Conservation (phyloP, 2,888 invertebrate genomes). For the Phlogophora meticulosa region DNA sequence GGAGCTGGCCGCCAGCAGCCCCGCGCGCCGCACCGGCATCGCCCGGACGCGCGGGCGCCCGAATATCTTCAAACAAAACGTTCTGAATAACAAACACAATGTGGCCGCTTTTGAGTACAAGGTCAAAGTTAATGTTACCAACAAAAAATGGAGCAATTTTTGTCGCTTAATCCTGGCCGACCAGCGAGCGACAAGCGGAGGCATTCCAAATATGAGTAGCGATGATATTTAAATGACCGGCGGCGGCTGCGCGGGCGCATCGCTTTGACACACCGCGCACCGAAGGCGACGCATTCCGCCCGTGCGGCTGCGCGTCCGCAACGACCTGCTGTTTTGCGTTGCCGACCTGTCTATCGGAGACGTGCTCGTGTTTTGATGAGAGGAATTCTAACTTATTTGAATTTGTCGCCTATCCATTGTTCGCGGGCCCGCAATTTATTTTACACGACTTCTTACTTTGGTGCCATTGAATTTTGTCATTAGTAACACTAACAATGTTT, state of each 20-base stretch:
- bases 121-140: conserved; percentile 62
- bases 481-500: neutral
- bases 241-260: conserved; percentile 62
- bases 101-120: conserved; percentile 45
- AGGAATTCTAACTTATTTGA: conserved; percentile 37
- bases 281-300: conserved; percentile 61
- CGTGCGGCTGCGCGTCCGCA: conserved; percentile 35
- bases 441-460: neutral
- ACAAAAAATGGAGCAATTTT: conserved; percentile 77
- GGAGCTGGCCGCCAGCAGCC: too few relatives aligned
- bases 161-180: conserved; percentile 76
- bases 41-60: too few relatives aligned
- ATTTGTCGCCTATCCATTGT: conserved; percentile 35
- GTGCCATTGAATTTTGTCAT: neutral
- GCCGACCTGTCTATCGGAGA: conserved; percentile 53
- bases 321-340: conserved; percentile 51
- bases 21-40: too few relatives aligned
- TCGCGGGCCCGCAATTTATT: neutral
- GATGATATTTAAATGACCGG: conserved; percentile 80
- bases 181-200: conserved; percentile 51
- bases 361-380: conserved; percentile 26
- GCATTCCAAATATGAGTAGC: conserved; percentile 73
- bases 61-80: conserved; percentile 24
- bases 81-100: conserved; percentile 36
- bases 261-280: conserved; percentile 67